Percentiles rank a stretch among this genome's conserved stretches.
Conservation (phyloP, 2,797 vertebrate species). For the Macroramphosus scolopax region DNA sequence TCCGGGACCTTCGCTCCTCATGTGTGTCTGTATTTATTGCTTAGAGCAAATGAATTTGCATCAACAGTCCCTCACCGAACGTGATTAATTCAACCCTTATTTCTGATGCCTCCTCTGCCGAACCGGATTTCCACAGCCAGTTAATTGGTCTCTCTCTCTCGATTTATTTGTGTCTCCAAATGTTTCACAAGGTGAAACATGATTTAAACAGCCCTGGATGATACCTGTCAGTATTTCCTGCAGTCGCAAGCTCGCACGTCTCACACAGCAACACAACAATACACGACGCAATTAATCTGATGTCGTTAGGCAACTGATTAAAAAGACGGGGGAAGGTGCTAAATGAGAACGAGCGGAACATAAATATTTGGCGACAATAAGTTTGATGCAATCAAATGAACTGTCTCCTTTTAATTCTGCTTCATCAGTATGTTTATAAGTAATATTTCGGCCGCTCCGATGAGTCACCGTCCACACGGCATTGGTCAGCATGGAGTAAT, state of each 20-base stretch:
- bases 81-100: conserved; percentile 37
- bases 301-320: conserved; percentile 3
- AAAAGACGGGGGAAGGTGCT: neutral
- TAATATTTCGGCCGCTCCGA: no score
- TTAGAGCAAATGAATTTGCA: conserved; percentile 21
- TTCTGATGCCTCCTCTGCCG: conserved; percentile 14
- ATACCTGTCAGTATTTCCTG: conserved; percentile 27
- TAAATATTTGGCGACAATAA: neutral
- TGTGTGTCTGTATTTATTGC: conserved; percentile 24
- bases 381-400: conserved; percentile 15
- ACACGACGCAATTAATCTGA: conserved; percentile 12
- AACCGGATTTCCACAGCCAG: conserved; percentile 24
- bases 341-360: neutral
- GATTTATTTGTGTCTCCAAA: conserved; percentile 26
- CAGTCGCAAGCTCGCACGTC: conserved; percentile 6
- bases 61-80: conserved; percentile 31
- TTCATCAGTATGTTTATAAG: neutral
- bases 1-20: no score
- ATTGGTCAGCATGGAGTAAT: no score
- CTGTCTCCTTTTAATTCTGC: conserved; percentile 4
- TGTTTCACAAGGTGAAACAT: conserved; percentile 12
- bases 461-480: no score
- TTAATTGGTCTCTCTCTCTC: conserved; percentile 7
- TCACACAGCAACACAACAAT: conserved; percentile 14
- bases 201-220: conserved; percentile 18